Percentiles rank a stretch among this genome's conserved stretches.
Evolutionary conservation across 2,888 invertebrate species (phyloP).

Genomic region (Parnassius apollo): DNA sequence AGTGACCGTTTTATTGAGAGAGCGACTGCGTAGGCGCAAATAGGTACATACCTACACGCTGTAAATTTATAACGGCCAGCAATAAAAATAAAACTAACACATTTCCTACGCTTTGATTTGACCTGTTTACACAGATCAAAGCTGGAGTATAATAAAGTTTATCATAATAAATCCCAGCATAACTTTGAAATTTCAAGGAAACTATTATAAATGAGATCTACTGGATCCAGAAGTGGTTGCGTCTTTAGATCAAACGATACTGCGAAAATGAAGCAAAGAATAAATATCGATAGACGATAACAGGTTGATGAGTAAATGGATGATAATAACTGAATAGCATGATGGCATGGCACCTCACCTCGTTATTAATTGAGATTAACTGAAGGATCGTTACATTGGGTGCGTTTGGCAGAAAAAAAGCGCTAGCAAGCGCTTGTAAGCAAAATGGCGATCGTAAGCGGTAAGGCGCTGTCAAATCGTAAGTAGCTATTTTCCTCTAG

Average conservation of each 20-base stretch:
- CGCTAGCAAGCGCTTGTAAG: too few relatives aligned
- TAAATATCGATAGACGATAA: constrained; percentile 21
- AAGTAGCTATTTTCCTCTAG: too few relatives aligned
- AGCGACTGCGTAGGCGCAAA: constrained; percentile 65
- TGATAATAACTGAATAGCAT: constrained; percentile 40
- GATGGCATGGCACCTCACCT: constrained; percentile 35
- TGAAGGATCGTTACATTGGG: constrained; percentile 36
- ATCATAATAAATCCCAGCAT: constrained; percentile 60
- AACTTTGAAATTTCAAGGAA: constrained; percentile 32
- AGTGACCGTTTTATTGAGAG: constrained; percentile 60
- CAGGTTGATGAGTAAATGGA: constrained; percentile 40
- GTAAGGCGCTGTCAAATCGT: too few relatives aligned
- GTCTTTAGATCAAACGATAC: constrained; percentile 27
- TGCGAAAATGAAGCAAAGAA: constrained; percentile 30
- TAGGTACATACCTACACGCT: constrained; percentile 55
- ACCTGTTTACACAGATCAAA: constrained; percentile 78
- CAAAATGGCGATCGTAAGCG: too few relatives aligned
- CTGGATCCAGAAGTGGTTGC: constrained; percentile 2
- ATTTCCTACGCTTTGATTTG: constrained; percentile 77
- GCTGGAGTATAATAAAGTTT: constrained; percentile 66
- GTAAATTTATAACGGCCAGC: constrained; percentile 72
- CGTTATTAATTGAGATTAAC: constrained; percentile 45
- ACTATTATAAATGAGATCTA: constrained; percentile 18
- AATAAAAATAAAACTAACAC: constrained; percentile 78
- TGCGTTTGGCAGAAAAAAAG: too few relatives aligned